Evolutionary conservation across 2,113 vertebrate genomes (phyloP).

Genomic region (Cyrtonyx montezumae): DNA sequence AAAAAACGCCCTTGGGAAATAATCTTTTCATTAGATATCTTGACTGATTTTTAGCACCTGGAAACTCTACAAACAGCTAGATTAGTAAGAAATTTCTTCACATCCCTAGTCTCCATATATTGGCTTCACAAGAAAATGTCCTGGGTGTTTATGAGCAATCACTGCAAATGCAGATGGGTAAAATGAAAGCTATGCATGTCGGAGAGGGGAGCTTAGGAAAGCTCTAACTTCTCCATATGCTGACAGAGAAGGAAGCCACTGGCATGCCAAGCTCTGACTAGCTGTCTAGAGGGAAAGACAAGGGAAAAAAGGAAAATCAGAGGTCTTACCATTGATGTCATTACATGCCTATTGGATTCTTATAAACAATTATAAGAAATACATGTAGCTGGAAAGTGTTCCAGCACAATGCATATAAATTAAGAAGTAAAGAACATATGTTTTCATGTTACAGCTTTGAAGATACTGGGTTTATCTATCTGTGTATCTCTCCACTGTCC

Average conservation of each 20-base stretch:
- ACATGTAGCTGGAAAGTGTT: neutral
- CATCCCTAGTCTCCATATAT: neutral
- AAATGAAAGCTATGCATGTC: neutral
- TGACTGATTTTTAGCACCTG: neutral
- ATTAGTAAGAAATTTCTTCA: neutral
- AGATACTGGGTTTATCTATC: neutral
- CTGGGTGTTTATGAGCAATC: neutral
- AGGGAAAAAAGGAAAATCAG: neutral
- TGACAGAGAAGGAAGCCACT: constrained; percentile 9
- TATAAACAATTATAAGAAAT: neutral
- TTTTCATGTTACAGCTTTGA: neutral
- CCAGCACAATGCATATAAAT: neutral
- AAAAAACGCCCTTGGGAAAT: neutral
- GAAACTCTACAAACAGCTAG: neutral
- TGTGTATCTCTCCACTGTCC: neutral
- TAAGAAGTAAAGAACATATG: neutral
- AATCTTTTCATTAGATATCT: neutral
- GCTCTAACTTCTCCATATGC: constrained; percentile 22
- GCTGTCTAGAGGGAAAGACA: neutral
- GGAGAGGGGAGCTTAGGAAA: neutral
- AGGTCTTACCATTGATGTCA: neutral
- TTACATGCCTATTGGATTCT: neutral
- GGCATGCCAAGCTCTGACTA: constrained; percentile 7
- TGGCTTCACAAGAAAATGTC: neutral
- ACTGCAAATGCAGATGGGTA: constrained; percentile 30